Percentiles rank a stretch among this genome's conserved stretches.
Evolutionary conservation across 2,113 vertebrate genomes (phyloP).

Genomic region (Diadophis punctatus): DNA sequence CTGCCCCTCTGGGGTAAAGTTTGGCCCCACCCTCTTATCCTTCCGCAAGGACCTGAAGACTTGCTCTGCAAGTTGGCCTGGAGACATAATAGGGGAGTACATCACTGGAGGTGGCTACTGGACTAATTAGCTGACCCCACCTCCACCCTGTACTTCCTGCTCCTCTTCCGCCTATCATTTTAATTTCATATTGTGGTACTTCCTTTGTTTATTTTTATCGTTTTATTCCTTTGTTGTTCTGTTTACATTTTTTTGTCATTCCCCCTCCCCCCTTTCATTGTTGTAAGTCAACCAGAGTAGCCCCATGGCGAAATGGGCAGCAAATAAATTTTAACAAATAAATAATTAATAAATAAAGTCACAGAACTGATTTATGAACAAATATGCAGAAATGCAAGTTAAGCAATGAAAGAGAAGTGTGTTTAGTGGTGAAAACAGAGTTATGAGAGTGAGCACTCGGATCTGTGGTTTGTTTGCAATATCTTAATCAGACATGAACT

Average conservation of each 20-base stretch:
- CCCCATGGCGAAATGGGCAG: neutral
- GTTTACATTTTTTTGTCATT: neutral
- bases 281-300: neutral
- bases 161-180: neutral
- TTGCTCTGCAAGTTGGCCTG: neutral
- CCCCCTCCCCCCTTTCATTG: neutral
- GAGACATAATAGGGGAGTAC: neutral
- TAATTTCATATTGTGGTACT: too few species aligned
- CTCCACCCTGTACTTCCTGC: neutral
- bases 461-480: neutral
- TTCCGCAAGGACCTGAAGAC: neutral
- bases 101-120: neutral
- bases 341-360: neutral
- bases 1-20: neutral
- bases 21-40: neutral
- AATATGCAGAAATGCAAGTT: neutral
- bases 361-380: neutral
- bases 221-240: neutral
- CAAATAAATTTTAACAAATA: neutral
- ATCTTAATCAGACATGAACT: neutral
- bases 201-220: neutral
- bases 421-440: neutral
- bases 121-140: neutral
- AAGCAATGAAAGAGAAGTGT: neutral
- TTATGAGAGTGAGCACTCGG: neutral